Percentiles rank a stretch among this genome's conserved stretches.
These are phyloP conservation scores for Melanotus villosus DNA, from an alignment of 2,888 invertebrate species.

Conservation along the genomic window DNA sequence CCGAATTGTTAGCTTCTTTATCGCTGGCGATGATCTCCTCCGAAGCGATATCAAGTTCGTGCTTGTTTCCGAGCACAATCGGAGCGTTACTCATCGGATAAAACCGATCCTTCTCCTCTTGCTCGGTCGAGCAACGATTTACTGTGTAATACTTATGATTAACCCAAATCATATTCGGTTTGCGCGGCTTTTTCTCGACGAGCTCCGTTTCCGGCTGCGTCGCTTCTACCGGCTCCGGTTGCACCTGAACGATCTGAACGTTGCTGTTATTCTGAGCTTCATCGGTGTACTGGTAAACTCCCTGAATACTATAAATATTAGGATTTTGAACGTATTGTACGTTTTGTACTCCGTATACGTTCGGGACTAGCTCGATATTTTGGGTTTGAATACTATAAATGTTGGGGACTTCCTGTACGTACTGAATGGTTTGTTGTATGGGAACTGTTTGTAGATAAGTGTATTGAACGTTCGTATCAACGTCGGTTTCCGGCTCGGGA, in stretches of 20 bases:
- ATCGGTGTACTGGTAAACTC: conserved; percentile 22
- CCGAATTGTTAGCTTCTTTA: not conserved
- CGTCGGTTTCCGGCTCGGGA: not conserved
- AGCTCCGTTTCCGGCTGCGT: not conserved
- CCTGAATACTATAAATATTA: conserved; percentile 34
- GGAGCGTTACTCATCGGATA: conserved; percentile 63
- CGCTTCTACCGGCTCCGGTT: not conserved
- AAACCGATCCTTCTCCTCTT: conserved; percentile 61
- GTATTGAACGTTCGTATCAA: conserved; percentile 1
- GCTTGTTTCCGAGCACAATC: conserved; percentile 50
- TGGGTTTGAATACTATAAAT: conserved; percentile 25
- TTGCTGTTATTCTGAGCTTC: not conserved
- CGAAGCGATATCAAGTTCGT: not conserved
- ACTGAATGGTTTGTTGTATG: conserved; percentile 19
- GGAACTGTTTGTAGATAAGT: conserved; percentile 38
- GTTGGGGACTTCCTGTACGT: conserved; percentile 12
- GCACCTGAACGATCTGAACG: not conserved
- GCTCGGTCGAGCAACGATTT: conserved; percentile 58
- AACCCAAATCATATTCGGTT: conserved; percentile 53
- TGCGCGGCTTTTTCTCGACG: conserved; percentile 13
- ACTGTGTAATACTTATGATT: conserved; percentile 62
- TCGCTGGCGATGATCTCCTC: conserved; percentile 14
- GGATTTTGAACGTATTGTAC: conserved; percentile 25
- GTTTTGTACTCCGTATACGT: conserved; percentile 10
- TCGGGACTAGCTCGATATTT: conserved; percentile 8